phyloP scores from a whole-genome alignment of 2,888 invertebrate genomes.

The Deladenus siricidicola region DNA sequence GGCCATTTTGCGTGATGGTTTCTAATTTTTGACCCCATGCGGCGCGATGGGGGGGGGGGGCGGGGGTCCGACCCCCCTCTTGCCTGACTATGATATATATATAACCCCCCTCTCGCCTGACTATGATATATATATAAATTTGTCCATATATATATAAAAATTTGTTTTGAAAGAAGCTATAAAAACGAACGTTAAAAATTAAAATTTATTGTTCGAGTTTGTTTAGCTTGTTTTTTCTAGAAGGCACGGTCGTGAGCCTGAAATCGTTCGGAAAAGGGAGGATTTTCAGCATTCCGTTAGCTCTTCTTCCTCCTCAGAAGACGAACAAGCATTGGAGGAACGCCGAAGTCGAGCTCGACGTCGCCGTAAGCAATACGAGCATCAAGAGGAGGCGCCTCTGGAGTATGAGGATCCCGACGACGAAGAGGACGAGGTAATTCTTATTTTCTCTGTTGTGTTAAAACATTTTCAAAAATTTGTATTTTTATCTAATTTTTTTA shows the following conservation, averaged over 20 bases:
- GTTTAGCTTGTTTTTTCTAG: neutral
- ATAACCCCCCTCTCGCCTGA: no score
- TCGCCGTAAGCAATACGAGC: slow-evolving; percentile 22
- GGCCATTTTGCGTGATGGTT: no score
- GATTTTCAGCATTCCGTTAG: slow-evolving; percentile 8
- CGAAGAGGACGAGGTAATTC: slow-evolving; percentile 25
- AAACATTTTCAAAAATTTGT: no score
- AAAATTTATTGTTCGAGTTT: neutral
- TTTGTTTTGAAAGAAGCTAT: no score
- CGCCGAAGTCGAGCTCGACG: slow-evolving; percentile 32
- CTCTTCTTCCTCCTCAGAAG: slow-evolving; percentile 26
- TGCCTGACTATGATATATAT: no score
- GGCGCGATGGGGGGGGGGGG: no score
- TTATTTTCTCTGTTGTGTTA: neutral
- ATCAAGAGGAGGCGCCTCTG: slow-evolving; percentile 29
- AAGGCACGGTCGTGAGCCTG: slow-evolving; percentile 29
- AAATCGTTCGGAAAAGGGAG: slow-evolving; percentile 11
- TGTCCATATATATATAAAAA: no score
- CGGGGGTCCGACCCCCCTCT: no score
- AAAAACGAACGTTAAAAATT: no score
- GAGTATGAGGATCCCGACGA: slow-evolving; percentile 27
- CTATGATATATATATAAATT: no score
- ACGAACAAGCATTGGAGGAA: slow-evolving; percentile 35
- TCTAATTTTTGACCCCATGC: no score
- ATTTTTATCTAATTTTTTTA: no score